Evolutionary conservation across 2,113 vertebrate genomes (phyloP).

Genomic region (Ranitomeya variabilis): DNA sequence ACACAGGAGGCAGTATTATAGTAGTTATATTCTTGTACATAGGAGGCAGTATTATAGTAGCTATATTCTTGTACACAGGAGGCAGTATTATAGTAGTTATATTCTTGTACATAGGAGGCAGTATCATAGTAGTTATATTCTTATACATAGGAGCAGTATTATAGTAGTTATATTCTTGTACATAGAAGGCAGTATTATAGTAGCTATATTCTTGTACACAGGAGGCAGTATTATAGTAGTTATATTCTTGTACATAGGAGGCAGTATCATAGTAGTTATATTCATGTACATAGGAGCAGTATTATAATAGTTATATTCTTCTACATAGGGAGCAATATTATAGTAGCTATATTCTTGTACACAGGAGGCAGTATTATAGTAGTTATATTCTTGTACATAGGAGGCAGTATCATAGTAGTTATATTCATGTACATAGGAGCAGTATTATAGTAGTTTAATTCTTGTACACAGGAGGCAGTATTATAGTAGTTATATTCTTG

Average conservation of each 20-base stretch:
- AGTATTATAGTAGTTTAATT: neutral
- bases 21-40: neutral
- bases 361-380: neutral
- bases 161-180: neutral
- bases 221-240: neutral
- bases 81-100: neutral
- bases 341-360: neutral
- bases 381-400: no score
- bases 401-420: neutral
- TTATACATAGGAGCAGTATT: neutral
- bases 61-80: no score
- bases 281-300: neutral
- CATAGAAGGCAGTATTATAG: neutral
- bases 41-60: no score
- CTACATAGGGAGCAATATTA: neutral
- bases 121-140: neutral
- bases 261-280: neutral
- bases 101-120: neutral
- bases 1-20: neutral
- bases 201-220: neutral
- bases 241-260: neutral
- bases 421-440: neutral
- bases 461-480: neutral
- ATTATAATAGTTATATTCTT: neutral
- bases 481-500: neutral